Evolutionary conservation across 30 jellyfish, hydroid and myxozoan species (phyloP), one percentile per base, ranked within the genome.

Genomic region (Cassiopea andromeda): DNA sequence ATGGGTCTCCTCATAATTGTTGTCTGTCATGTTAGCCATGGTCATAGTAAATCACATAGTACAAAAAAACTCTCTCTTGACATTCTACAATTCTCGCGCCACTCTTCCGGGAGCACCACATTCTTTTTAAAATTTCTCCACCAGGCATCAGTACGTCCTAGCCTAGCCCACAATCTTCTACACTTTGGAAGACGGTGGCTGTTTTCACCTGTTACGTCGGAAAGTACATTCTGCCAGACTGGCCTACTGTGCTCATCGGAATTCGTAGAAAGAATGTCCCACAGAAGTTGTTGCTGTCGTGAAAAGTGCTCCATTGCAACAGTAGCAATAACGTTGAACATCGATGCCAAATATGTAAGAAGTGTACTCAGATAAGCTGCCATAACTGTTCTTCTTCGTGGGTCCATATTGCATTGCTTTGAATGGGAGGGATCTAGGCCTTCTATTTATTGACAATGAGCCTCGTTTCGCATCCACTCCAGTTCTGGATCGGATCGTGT

Each of bases 81-180:
- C 79, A 70, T 70, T 70, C 79, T 19, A 19, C n/a, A 27, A 43
- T 70, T 70, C 17, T 70, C 79, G 3, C 79, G 49, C 79, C 79
- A 70, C 19, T 70, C 79, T 43, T 17, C 79, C n/a, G 18, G 46
- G 18, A 70, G 18, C 16, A 70, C 50, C 18, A 70, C 54, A 43
- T 19, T 19, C 50, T 70, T 18, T 6, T 4, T 15, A 19, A 70
- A 70, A 19, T 43, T 43, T 17, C 19, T 9, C 79, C 79, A 70
- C 79, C 79, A 70, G 16, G 57, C 38, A 43, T 17, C 15, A 18
- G 50, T 15, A 7, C 54, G 18, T 17, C 79, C 79, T 70, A 38
- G 79, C 57, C 79, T 19, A 5, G 19, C 79, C 79, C 79, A 70
- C 6, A 70, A 17, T 70, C 50, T 17, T 70, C 79, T 70, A 50